These are phyloP conservation scores for Crotalus tigris DNA, from an alignment of 2,113 vertebrate species.

Conservation along the genomic window DNA sequence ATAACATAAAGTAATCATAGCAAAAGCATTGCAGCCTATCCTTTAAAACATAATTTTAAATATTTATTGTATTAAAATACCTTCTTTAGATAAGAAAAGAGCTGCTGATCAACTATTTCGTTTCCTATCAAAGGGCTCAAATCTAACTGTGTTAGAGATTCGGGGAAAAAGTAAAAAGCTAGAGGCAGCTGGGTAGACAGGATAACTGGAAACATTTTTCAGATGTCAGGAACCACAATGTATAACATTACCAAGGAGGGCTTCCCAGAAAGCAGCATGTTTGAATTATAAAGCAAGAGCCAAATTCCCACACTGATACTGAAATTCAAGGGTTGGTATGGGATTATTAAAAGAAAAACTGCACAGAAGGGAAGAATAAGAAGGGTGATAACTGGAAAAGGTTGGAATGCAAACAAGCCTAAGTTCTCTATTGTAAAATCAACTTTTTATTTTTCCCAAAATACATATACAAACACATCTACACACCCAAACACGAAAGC, in stretches of 20 bases:
- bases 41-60: not conserved
- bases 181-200: constrained; percentile 13
- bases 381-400: not conserved
- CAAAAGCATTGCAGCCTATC: not conserved
- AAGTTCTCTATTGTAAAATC: not conserved
- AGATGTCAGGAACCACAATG: not conserved
- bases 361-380: not conserved
- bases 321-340: constrained; percentile 47
- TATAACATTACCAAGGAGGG: constrained; percentile 28
- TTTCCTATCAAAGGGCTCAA: not conserved
- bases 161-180: not conserved
- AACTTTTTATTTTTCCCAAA: too few relatives aligned
- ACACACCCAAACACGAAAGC: not conserved
- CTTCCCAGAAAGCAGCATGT: constrained; percentile 47
- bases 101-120: constrained; percentile 12
- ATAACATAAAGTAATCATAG: not conserved
- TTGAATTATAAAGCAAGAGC: constrained; percentile 32
- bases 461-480: not conserved
- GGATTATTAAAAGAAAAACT: not conserved
- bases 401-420: not conserved
- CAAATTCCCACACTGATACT: constrained; percentile 43
- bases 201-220: constrained; percentile 30
- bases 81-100: constrained; percentile 21
- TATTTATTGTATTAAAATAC: not conserved
- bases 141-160: not conserved